Base-by-base conservation (phyloP, 2,797 vertebrate genomes). In the Lithobates sylvaticus region DNA sequence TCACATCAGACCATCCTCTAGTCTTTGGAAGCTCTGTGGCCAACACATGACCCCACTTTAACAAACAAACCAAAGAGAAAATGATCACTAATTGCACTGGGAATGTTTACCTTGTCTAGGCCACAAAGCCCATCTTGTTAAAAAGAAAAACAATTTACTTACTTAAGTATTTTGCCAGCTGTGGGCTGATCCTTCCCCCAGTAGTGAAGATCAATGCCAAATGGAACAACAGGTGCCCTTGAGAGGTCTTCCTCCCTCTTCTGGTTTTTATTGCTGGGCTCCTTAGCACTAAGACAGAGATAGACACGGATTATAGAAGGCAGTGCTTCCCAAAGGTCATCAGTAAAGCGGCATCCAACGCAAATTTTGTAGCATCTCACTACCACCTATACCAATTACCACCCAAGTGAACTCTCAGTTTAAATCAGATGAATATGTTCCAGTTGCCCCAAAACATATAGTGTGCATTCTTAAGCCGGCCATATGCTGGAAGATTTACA, bases 171-270 rank as follows among this genome's bases (percentile, higher is more conserved):
- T 92, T 95, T 97, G 65, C 96, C 96, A 4, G 95, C 91, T 7
- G 83, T 91, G n/a, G 94, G 95, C 88, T 96, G 96, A 83, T 99
- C 96, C 91, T 96, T 89, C 81, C 96, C 97, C 98, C 97, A 98
- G 93, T 96, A 96, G 89, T 96, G 97, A 76, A 98, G 94, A 86
- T 99, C 98, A 87, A 97, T 88, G 74, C 97, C 97, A 39, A 98
- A 99, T 0, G 97, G 96, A 87, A 98, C 90, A 9, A 98, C 81
- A 0, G 97, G 97, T 13, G 94, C 96, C 36, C 92, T 93, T 3
- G 90, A 89, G 64, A 88, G 87, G 85, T 94, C 92, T 50, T 90
- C 89, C 0, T 89, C 91, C 50, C 88, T 89, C 82, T 89, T 92
- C 84, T 64, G 72, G 9, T 88, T 86, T 79, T 92, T 91, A 29